Conservation (phyloP, 2,797 vertebrate genomes). For the Adelosebastes latens region DNA sequence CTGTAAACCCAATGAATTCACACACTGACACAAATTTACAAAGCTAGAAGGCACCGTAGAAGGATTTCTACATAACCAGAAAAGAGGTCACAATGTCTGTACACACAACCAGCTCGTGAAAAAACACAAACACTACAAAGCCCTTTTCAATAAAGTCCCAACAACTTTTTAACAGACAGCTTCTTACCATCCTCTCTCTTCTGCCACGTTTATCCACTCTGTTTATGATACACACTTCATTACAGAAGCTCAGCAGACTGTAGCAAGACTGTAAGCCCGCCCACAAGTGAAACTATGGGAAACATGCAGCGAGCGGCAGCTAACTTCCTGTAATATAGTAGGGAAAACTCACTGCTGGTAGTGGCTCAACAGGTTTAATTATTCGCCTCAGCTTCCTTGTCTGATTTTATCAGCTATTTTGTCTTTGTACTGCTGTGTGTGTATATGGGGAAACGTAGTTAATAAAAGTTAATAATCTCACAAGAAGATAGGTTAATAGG, state of each 20-base stretch:
- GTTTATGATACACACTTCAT: not conserved
- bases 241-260: not conserved
- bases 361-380: constrained; percentile 62
- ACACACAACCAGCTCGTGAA: not conserved
- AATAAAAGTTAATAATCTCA: not conserved
- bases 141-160: not conserved
- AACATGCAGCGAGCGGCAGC: not conserved
- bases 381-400: constrained; percentile 28
- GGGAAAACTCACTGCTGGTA: constrained; percentile 1
- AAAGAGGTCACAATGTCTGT: constrained; percentile 14
- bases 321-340: constrained; percentile 68
- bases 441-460: not conserved
- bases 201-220: not conserved
- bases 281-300: constrained; percentile 3
- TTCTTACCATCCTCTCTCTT: not conserved
- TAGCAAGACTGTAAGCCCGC: constrained; percentile 2
- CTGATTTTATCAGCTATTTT: not conserved
- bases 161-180: not conserved
- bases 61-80: not conserved
- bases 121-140: not conserved
- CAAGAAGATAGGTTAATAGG: not conserved
- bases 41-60: not conserved
- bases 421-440: accelerated
- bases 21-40: not conserved
- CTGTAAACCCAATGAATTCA: not conserved